Percentiles rank a stretch among this genome's conserved stretches.
Conservation (phyloP, 2,888 invertebrate genomes). For the Tetheella fluctuosa region DNA sequence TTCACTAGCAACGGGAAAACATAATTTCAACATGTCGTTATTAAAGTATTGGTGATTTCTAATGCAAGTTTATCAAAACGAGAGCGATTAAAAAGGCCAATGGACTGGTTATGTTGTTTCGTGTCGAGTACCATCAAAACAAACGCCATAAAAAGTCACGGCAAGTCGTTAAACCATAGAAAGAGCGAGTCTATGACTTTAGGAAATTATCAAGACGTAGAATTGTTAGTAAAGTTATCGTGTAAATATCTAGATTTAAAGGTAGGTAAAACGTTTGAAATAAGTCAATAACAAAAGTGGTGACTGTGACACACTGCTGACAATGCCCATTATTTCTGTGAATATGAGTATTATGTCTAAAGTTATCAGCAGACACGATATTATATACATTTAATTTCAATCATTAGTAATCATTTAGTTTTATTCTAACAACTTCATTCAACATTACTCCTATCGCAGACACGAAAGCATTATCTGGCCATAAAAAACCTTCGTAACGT, state of each 20-base stretch:
- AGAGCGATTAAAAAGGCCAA: constrained; percentile 25
- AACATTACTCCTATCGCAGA: neutral
- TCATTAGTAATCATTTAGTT: too few species aligned
- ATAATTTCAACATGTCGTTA: neutral
- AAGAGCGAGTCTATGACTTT: neutral
- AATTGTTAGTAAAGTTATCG: neutral
- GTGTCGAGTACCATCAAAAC: constrained; percentile 29
- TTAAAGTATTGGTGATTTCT: neutral
- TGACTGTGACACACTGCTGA: too few species aligned
- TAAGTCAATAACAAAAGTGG: neutral
- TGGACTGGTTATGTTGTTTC: constrained; percentile 16
- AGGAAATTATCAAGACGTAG: neutral
- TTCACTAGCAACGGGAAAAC: neutral
- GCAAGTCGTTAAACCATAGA: neutral
- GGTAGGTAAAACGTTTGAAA: neutral
- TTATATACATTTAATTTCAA: neutral
- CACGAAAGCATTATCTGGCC: neutral
- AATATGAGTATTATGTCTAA: too few species aligned
- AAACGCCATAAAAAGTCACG: constrained; percentile 22
- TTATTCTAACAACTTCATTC: neutral
- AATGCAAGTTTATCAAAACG: constrained; percentile 13
- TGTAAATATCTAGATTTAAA: neutral
- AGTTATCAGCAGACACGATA: neutral
- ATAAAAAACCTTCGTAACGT: neutral
- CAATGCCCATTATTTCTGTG: too few species aligned